phyloP scores from a whole-genome alignment of 2,797 vertebrate genomes.

The Syngnathus rostellatus region DNA sequence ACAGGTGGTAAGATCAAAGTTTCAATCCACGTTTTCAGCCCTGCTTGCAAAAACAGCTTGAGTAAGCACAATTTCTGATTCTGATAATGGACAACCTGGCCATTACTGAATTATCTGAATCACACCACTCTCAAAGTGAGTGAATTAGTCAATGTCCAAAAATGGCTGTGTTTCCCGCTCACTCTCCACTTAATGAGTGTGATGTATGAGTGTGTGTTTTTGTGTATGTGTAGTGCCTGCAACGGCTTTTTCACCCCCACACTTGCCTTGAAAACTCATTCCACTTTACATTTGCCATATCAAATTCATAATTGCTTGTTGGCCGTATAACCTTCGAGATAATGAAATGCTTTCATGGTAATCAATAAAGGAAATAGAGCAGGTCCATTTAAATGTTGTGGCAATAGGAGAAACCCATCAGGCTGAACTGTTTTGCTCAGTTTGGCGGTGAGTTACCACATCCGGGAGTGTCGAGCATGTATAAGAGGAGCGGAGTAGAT shows the following conservation, averaged over 20 bases:
- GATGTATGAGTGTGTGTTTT: slow-evolving; percentile 4
- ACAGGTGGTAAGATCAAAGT: neutral
- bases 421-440: slow-evolving; percentile 44
- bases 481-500: slow-evolving; percentile 34
- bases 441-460: slow-evolving; percentile 27
- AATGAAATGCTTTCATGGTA: slow-evolving; percentile 68
- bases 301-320: slow-evolving; percentile 71
- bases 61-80: slow-evolving; percentile 52
- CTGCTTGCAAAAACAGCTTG: slow-evolving; percentile 19
- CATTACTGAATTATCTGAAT: slow-evolving; percentile 56
- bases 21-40: neutral
- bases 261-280: slow-evolving; percentile 55
- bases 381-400: slow-evolving; percentile 57
- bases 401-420: slow-evolving; percentile 53
- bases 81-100: slow-evolving; percentile 54
- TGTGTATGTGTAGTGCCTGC: slow-evolving; percentile 11
- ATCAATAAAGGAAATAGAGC: slow-evolving; percentile 69
- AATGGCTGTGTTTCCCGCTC: slow-evolving; percentile 27
- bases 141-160: slow-evolving; percentile 57
- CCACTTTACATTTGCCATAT: slow-evolving; percentile 61
- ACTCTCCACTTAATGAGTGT: slow-evolving; percentile 15
- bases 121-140: slow-evolving; percentile 43
- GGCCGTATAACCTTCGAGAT: slow-evolving; percentile 58
- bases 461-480: slow-evolving; percentile 18
- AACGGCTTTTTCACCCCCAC: slow-evolving; percentile 49